Evolutionary conservation across 2,888 invertebrate genomes (phyloP), one percentile per base, ranked within the genome.

Genomic region (Esperia sulphurella): DNA sequence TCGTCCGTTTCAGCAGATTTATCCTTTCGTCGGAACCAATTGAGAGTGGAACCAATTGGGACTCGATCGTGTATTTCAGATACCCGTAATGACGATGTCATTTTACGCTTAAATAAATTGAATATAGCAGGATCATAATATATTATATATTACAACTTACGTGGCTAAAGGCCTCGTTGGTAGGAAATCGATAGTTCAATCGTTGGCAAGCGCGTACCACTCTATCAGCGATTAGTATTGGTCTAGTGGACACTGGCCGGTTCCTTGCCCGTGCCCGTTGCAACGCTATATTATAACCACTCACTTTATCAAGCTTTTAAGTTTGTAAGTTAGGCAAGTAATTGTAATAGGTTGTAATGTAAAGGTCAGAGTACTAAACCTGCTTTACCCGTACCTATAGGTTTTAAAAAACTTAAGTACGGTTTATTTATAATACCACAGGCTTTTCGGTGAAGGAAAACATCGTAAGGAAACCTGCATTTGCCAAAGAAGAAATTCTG

Each of bases 141-240:
- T 21, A 21, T 21, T 21, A 21, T 21, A 21, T 2, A 21, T n/a
- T 33, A 45, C 8, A 48, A 48, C 39, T 38, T 48, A 41, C 33
- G 33, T n/a, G 42, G 43, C 33, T 40, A 46, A 42, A 50, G 41
- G 52, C 52, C 52, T 48, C 42, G 61, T 62, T 59, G 67, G 68
- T 68, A 68, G 68, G 58, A 68, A 82, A 85, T 83, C 82, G 80
- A 86, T 85, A 82, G 79, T 79, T 79, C 74, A 75, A 80, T 79
- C 79, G 81, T 75, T 80, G 76, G 81, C 82, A 79, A 80, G 76
- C 80, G 71, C 77, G 79, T 75, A 77, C 77, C 73, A 76, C 83
- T 88, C 86, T 83, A 86, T 88, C 86, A 86, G 75, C 84, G 84
- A 87, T 88, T 87, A 87, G 82, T 81, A 76, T 79, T 85, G 87